Evolutionary conservation across 2,888 invertebrate species (phyloP).

Genomic region (Resseliella maxima): DNA sequence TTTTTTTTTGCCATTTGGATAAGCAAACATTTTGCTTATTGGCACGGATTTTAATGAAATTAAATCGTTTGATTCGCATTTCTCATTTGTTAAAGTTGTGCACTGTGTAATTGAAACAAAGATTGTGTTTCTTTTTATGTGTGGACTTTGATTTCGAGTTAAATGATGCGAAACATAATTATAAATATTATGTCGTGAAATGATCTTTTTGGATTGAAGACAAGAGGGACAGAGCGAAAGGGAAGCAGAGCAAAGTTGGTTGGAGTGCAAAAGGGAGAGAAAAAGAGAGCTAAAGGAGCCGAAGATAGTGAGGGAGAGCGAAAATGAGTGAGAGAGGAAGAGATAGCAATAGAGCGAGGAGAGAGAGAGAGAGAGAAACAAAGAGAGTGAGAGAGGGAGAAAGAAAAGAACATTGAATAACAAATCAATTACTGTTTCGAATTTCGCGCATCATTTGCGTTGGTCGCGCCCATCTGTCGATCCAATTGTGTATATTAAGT

Average conservation of each 20-base stretch:
- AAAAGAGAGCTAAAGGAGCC: too few relatives aligned
- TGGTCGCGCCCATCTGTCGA: not conserved
- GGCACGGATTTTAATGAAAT: not conserved
- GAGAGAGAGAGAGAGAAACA: too few relatives aligned
- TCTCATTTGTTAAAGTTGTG: not conserved
- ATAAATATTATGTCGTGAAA: constrained; percentile 39
- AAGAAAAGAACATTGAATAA: not conserved
- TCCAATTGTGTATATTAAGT: not conserved
- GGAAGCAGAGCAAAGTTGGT: too few relatives aligned
- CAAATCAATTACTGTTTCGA: not conserved
- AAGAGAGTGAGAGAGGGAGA: too few relatives aligned
- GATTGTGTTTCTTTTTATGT: not conserved
- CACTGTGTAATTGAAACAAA: not conserved
- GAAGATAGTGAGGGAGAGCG: too few relatives aligned
- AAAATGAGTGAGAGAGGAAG: too few relatives aligned
- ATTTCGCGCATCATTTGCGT: constrained; percentile 3
- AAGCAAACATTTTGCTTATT: too few relatives aligned
- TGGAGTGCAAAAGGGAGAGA: too few relatives aligned
- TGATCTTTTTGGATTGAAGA: too few relatives aligned
- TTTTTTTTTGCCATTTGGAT: not conserved
- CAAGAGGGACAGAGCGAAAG: too few relatives aligned
- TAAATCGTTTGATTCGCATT: not conserved
- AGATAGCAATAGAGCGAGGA: too few relatives aligned
- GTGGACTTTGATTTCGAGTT: not conserved
- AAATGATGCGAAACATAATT: constrained; percentile 17